Percentiles rank a stretch among this genome's conserved stretches.
Conservation (phyloP, 2,113 vertebrate genomes). For the Notarius lentiginosus region DNA sequence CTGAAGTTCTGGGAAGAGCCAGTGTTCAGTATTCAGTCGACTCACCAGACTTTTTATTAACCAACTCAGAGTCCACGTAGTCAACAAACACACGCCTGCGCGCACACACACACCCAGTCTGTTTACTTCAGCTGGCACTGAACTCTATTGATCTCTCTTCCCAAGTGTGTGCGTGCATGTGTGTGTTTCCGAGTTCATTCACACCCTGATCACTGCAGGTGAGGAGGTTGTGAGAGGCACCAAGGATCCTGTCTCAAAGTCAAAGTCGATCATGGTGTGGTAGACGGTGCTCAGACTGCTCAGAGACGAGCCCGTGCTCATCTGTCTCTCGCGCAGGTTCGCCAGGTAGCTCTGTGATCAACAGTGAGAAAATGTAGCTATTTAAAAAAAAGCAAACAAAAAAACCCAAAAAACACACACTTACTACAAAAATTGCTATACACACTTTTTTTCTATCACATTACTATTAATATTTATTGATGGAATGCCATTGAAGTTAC, state of each 20-base stretch:
- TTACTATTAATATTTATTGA: neutral
- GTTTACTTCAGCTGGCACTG: neutral
- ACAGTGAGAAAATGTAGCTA: neutral
- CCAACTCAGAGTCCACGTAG: neutral
- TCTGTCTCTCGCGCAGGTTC: conserved; percentile 78
- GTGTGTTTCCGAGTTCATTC: neutral
- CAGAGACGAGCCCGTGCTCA: conserved; percentile 72
- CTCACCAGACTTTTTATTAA: neutral
- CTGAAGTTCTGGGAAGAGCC: neutral
- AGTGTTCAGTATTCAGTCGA: neutral
- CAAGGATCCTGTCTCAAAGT: conserved; percentile 81
- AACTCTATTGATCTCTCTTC: neutral
- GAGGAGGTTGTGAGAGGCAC: conserved; percentile 74
- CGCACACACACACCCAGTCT: conserved; percentile 3
- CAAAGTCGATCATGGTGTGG: conserved; percentile 76
- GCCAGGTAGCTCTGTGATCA: conserved; percentile 80
- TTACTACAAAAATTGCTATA: neutral
- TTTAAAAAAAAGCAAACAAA: neutral
- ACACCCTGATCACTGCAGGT: conserved; percentile 59
- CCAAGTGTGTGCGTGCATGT: neutral
- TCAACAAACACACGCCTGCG: neutral
- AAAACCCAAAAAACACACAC: neutral
- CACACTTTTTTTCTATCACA: neutral
- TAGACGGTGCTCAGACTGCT: conserved; percentile 73
- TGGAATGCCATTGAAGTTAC: neutral